phyloP scores from a whole-genome alignment of 92 coral and sea anemone genomes.

The Parazoanthus atlanticus region DNA sequence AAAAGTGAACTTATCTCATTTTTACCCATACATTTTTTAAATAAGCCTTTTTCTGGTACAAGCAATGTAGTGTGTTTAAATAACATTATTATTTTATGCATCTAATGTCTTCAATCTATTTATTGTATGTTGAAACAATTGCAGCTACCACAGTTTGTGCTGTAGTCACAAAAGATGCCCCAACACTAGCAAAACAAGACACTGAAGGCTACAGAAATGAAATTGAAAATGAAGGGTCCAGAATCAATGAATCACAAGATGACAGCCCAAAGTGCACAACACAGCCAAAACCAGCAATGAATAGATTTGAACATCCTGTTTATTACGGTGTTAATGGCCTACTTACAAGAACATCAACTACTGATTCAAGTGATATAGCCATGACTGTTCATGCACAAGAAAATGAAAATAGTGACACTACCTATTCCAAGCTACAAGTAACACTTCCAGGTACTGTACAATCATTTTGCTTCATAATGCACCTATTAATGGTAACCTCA shows the following conservation, averaged over 20 bases:
- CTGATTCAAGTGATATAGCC: neutral
- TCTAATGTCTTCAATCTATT: neutral
- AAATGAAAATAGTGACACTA: neutral
- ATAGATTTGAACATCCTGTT: neutral
- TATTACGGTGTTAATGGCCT: neutral
- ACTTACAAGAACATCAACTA: neutral
- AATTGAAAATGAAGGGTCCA: neutral
- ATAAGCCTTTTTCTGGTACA: no score
- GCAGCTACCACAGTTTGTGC: neutral
- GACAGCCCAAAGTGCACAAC: neutral
- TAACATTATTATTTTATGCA: neutral
- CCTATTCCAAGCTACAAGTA: neutral
- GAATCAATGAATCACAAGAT: neutral
- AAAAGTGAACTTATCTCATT: no score
- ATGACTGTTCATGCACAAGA: neutral
- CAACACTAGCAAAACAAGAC: neutral
- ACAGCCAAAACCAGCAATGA: constrained; percentile 1
- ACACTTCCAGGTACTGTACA: neutral
- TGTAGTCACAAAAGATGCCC: neutral
- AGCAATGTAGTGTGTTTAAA: no score
- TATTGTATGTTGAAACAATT: neutral
- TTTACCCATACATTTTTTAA: no score
- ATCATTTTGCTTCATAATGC: neutral
- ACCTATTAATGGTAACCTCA: no score
- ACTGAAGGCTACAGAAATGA: neutral